Evolutionary conservation across 92 coral and sea anemone species (phyloP).

Genomic region (Epizoanthus fatuus): DNA sequence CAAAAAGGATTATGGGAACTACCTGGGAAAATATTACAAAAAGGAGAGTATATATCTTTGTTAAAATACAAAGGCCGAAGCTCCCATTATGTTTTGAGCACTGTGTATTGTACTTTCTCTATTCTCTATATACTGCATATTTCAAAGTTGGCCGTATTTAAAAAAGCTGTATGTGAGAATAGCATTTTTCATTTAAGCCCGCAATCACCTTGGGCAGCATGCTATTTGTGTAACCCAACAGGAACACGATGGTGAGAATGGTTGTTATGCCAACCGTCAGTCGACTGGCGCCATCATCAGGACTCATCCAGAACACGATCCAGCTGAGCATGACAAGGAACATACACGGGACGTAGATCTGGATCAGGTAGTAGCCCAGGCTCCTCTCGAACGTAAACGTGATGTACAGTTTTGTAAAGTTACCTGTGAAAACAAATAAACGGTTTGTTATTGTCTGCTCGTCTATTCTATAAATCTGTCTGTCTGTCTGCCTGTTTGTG

Average conservation of each 20-base stretch:
- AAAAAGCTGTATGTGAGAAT: background rate
- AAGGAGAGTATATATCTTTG: too few species aligned
- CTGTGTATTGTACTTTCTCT: too few species aligned
- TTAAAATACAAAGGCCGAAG: too few species aligned
- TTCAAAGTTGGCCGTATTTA: too few species aligned
- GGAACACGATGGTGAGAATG: conserved; percentile 92
- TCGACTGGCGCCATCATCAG: conserved; percentile 83
- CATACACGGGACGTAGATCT: conserved; percentile 84
- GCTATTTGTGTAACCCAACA: conserved; percentile 88
- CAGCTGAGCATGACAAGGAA: conserved; percentile 96
- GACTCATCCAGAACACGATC: conserved; percentile 96
- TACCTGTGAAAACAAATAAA: background rate
- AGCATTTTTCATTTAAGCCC: background rate
- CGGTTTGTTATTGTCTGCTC: background rate
- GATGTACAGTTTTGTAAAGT: conserved; percentile 20
- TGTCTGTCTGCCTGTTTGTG: background rate
- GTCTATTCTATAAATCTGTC: background rate
- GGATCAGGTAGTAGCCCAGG: conserved; percentile 92
- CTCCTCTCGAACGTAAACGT: conserved; percentile 67
- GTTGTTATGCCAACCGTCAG: conserved; percentile 91
- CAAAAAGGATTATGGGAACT: too few species aligned
- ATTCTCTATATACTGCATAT: too few species aligned
- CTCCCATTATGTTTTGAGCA: too few species aligned
- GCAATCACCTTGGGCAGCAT: conserved; percentile 86
- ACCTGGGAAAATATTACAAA: too few species aligned